These are phyloP conservation scores for Diabrotica undecimpunctata DNA, from an alignment of 1,140 invertebrate species.

Conservation along the genomic window DNA sequence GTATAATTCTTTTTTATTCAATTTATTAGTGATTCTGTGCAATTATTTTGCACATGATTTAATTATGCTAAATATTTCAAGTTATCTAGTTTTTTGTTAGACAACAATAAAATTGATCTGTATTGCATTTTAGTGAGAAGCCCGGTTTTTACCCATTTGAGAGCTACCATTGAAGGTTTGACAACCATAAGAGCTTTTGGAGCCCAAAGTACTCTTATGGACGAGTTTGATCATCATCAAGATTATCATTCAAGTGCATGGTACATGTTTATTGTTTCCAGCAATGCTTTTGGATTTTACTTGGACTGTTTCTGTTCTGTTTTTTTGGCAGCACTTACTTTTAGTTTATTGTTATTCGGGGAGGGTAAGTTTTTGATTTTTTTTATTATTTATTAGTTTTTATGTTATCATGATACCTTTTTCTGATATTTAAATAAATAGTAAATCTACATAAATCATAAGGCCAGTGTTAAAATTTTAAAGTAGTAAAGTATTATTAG, in stretches of 20 bases:
- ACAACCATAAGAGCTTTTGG: conserved; percentile 72
- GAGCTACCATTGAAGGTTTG: conserved; percentile 72
- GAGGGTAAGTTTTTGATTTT: background rate
- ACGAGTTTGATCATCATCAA: conserved; percentile 67
- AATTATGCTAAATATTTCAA: no score
- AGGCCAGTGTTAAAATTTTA: no score
- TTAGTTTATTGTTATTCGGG: background rate
- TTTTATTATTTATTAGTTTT: no score
- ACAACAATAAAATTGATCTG: no score
- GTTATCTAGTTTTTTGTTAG: background rate
- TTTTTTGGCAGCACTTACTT: conserved; percentile 18
- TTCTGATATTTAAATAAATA: no score
- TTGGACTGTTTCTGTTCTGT: conserved; percentile 27
- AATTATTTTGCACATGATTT: no score
- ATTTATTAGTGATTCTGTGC: no score
- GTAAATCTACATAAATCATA: no score
- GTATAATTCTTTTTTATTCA: conserved; percentile 18
- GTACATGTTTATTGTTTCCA: conserved; percentile 54
- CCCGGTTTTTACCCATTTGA: conserved; percentile 78
- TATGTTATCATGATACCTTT: no score
- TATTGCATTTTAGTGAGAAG: conserved; percentile 57
- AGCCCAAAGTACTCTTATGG: conserved; percentile 64
- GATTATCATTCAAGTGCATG: conserved; percentile 61
- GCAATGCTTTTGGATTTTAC: conserved; percentile 31
- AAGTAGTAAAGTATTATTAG: no score